A percentile compares a stretch with the other conserved stretches of the same genome.
Conservation (phyloP, 2,888 invertebrate species). For the Ctenicera cuprea region DNA sequence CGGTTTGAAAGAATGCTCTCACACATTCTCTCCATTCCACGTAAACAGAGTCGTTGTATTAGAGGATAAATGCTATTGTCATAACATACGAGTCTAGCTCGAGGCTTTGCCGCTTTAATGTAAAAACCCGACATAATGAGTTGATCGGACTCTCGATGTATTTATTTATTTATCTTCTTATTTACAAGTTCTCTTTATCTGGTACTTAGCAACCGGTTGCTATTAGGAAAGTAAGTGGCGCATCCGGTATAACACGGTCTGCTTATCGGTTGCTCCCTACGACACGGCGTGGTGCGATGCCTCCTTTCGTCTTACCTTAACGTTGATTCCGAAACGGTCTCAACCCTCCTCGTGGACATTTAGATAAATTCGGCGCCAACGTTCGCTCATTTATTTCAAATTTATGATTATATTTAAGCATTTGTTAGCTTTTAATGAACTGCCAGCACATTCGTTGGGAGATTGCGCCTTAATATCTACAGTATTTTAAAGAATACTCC, state of each 20-base stretch:
- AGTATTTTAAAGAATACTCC: conserved; percentile 13
- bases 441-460: conserved; percentile 17
- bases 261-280: conserved; percentile 43
- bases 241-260: conserved; percentile 56
- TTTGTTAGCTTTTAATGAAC: conserved; percentile 43
- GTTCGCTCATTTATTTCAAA: conserved; percentile 59
- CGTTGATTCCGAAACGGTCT: conserved; percentile 31
- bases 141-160: conserved; percentile 56
- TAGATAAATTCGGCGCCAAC: conserved; percentile 64
- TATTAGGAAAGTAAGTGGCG: conserved; percentile 52
- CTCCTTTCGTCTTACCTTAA: conserved; percentile 35
- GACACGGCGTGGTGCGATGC: conserved; percentile 18
- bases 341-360: conserved; percentile 55
- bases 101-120: conserved; percentile 46
- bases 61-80: conserved; percentile 41
- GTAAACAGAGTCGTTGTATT: conserved; percentile 37
- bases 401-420: conserved; percentile 47
- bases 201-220: conserved; percentile 55
- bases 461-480: conserved; percentile 27
- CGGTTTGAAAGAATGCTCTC: conserved; percentile 31
- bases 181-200: conserved; percentile 55
- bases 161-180: conserved; percentile 57
- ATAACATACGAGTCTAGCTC: conserved; percentile 39
- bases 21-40: conserved; percentile 37
- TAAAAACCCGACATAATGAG: conserved; percentile 62